Evolutionary conservation across 2,888 invertebrate genomes (phyloP).

Genomic region (Eupeodes latifasciatus): DNA sequence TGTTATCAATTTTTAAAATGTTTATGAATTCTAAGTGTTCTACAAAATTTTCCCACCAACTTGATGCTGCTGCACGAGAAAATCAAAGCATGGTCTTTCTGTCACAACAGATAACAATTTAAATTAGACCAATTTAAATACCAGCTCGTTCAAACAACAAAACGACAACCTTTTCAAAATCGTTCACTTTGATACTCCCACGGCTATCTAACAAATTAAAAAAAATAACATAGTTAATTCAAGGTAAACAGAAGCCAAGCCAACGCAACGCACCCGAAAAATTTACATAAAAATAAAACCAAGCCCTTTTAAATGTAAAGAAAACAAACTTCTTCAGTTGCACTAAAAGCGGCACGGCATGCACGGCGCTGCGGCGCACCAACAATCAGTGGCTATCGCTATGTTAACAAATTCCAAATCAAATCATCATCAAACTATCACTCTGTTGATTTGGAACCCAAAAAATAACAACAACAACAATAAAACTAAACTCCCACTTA

Average conservation of each 20-base stretch:
- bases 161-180: background rate
- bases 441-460: constrained; percentile 36
- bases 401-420: constrained; percentile 44
- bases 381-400: too few relatives aligned
- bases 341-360: background rate
- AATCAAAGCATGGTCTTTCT: background rate
- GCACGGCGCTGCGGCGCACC: too few relatives aligned
- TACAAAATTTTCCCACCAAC: too few relatives aligned
- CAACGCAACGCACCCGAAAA: constrained; percentile 18
- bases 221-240: constrained; percentile 29
- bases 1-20: too few relatives aligned
- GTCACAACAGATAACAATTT: background rate
- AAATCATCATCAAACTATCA: constrained; percentile 27
- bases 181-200: constrained; percentile 15
- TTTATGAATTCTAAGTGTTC: too few relatives aligned
- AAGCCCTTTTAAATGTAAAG: constrained; percentile 4
- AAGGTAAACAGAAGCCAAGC: constrained; percentile 12
- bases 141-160: background rate
- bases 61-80: too few relatives aligned
- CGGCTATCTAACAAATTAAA: background rate
- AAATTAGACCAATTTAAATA: background rate
- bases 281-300: constrained; percentile 22
- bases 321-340: constrained; percentile 25
- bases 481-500: constrained; percentile 11
- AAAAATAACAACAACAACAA: background rate